Base-by-base conservation (phyloP, 2,888 invertebrate species). In the Drosophila infuscata region DNA sequence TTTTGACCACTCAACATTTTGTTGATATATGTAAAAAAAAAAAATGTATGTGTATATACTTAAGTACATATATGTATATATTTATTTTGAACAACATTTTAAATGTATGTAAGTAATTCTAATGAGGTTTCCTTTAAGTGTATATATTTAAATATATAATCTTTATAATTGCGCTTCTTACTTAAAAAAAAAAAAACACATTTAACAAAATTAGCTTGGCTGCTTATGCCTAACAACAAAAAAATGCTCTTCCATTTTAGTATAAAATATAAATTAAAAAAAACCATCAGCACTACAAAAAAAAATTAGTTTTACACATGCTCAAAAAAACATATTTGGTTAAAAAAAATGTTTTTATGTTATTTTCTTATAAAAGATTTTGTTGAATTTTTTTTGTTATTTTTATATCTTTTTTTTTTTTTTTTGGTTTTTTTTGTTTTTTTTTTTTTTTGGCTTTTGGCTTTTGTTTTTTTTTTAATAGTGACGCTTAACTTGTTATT, bases 141-240 rank as follows among this genome's bases (percentile, higher is more conserved):
- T 57, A 56, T 68, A 56, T 68, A 25, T 25, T 60, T 35, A 51
- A 60, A 64, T 58, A 29, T 38, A 33, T 51, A 46, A 32, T 41
- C 48, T 62, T 46, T 62, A 53, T 82, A 85, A 74, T 83, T 90
- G 80, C 81, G 64, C 70, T 68, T 60, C 51, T 36, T 36, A 20
- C 17, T 54, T 63, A 20, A 49, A 65, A 56, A 71, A 63, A 83
- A 71, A 74, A 78, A 78, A 70, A 70, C 66, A 52, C 67, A n/a
- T 30, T 38, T 12, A 87, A 85, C 91, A 85, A 85, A 85, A 85
- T 85, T 85, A 85, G 85, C 85, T 90, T 85, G 84, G 85, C 85
- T 85, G 70, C 85, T 85, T 85, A 85, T 68, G 83, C 65, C 70
- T 90, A 88, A 76, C 43, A 76, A 78, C 68, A 89, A 78, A 90